A percentile compares a stretch with the other conserved stretches of the same genome.
phyloP scores from a whole-genome alignment of 2,797 vertebrate genomes.

The Protosalanx chinensis region DNA sequence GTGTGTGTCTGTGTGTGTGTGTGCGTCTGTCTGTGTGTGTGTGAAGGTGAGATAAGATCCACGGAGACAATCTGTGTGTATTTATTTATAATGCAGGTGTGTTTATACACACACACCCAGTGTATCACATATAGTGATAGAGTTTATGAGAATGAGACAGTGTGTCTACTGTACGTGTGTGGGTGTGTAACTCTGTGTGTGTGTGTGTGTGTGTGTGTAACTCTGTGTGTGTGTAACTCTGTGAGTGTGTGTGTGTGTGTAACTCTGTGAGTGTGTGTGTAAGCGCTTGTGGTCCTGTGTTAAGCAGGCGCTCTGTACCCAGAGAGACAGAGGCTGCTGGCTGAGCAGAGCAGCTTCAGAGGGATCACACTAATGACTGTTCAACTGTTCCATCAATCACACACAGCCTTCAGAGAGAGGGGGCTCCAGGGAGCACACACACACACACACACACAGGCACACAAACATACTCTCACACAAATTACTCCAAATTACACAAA shows the following conservation, averaged over 20 bases:
- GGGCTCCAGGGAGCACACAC: conserved; percentile 1
- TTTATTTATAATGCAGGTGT: too few species aligned
- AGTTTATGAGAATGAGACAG: too few species aligned
- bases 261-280: too few species aligned
- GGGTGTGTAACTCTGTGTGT: too few species aligned
- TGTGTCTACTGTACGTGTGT: too few species aligned
- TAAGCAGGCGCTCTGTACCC: conserved; percentile 32
- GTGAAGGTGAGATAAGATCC: too few species aligned
- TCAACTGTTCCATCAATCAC: conserved; percentile 44
- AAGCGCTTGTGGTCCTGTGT: conserved; percentile 20
- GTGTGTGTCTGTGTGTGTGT: conserved; percentile 29
- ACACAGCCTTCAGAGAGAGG: conserved; percentile 27
- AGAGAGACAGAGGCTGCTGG: conserved; percentile 40
- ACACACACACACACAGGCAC: neutral
- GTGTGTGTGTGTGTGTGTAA: too few species aligned
- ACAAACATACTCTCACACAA: neutral
- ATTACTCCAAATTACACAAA: neutral
- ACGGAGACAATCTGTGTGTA: too few species aligned
- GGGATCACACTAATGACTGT: conserved; percentile 47
- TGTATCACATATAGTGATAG: too few species aligned
- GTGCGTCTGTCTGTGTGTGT: conserved; percentile 22
- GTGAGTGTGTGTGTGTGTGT: too few species aligned
- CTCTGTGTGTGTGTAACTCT: too few species aligned
- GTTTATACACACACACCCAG: too few species aligned
- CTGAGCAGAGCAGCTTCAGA: conserved; percentile 41